Conservation (phyloP, 2,888 invertebrate species). For the Atherix ibis region DNA sequence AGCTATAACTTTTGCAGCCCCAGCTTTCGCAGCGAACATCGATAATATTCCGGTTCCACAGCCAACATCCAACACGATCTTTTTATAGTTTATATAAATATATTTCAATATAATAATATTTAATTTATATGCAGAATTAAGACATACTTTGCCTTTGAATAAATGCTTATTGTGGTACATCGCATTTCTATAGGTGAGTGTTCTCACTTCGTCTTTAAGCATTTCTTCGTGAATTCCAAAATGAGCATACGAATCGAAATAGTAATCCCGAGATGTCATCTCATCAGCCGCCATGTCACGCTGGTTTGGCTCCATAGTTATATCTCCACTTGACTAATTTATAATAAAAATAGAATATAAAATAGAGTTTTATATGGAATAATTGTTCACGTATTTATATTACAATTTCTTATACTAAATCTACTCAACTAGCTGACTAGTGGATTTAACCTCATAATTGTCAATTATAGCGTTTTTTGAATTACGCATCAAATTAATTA, state of each 20-base stretch:
- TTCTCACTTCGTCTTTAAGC: slow-evolving; percentile 98
- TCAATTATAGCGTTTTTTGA: no score
- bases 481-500: no score
- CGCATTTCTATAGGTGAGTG: slow-evolving; percentile 93
- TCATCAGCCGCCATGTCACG: slow-evolving; percentile 51
- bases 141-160: slow-evolving; percentile 64
- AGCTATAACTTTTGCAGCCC: slow-evolving; percentile 87
- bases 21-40: slow-evolving; percentile 99
- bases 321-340: no score
- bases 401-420: no score
- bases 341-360: no score
- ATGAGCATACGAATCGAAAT: slow-evolving; percentile 99
- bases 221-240: slow-evolving; percentile 99
- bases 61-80: slow-evolving; percentile 89
- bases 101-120: slow-evolving; percentile 8
- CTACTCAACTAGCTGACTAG: no score
- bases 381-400: no score
- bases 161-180: slow-evolving; percentile 99
- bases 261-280: slow-evolving; percentile 99
- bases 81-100: no score
- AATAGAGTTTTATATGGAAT: no score
- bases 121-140: slow-evolving; percentile 18
- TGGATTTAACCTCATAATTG: no score
- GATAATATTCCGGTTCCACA: slow-evolving; percentile 98
- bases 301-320: no score